A percentile compares a stretch with the other conserved stretches of the same genome.
Conservation (phyloP, 2,113 vertebrate species). For the Tonatia bakeri region DNA sequence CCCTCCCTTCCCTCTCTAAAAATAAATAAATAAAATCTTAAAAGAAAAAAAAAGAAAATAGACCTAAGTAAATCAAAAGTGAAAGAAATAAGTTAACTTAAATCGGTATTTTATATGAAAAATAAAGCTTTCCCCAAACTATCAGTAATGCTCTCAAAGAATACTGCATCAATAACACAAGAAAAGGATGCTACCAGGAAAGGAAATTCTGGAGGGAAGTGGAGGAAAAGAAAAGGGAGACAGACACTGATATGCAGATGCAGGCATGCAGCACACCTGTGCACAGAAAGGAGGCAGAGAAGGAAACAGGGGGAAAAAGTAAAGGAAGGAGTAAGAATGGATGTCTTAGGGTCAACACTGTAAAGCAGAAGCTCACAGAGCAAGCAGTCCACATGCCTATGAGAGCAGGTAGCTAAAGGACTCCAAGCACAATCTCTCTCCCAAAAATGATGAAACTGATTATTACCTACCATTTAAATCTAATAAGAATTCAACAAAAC, state of each 20-base stretch:
- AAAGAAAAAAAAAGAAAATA: no score
- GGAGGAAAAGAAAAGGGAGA: background rate
- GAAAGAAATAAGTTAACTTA: background rate
- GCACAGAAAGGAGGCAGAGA: background rate
- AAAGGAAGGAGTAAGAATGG: background rate
- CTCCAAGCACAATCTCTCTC: background rate
- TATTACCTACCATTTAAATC: background rate
- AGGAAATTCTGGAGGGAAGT: background rate
- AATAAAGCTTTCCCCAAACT: background rate
- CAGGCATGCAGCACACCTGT: accelerated
- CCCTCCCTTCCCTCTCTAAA: no score
- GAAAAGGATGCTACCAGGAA: background rate
- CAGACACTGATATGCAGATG: background rate
- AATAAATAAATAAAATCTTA: no score
- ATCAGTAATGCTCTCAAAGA: background rate
- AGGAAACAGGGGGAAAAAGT: no score
- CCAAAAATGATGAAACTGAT: background rate
- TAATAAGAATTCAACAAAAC: background rate
- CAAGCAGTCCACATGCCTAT: background rate
- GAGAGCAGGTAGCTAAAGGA: background rate
- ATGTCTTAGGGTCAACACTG: background rate
- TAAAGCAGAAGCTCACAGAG: background rate
- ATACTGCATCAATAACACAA: background rate
- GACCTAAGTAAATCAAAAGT: background rate
- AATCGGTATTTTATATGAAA: background rate